A percentile compares a stretch with the other conserved stretches of the same genome.
These are phyloP conservation scores for Leptinotarsa lineolata DNA, from an alignment of 1,140 invertebrate species.

Conservation along the genomic window DNA sequence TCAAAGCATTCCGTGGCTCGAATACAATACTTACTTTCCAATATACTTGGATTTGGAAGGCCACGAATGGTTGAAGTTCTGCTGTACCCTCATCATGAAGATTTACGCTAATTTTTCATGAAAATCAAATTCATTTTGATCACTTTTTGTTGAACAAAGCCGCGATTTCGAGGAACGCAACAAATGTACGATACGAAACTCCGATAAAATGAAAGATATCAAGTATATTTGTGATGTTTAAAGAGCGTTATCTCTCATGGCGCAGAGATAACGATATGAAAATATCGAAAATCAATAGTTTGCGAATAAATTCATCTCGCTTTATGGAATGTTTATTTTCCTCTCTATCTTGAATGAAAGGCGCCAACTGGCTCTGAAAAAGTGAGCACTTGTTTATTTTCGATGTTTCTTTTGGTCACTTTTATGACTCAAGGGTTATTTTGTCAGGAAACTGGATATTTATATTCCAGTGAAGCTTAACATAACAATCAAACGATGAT, in stretches of 20 bases:
- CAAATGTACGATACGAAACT: neutral
- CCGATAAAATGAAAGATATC: neutral
- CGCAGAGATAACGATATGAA: constrained; percentile 2
- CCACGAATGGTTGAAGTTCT: neutral
- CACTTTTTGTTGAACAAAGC: neutral
- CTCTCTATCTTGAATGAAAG: neutral
- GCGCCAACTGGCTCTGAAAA: constrained; percentile 1
- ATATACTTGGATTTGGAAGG: constrained; percentile 5
- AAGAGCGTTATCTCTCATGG: neutral
- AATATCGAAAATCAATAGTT: constrained; percentile 3
- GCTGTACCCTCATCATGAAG: neutral
- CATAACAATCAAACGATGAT: too few relatives aligned
- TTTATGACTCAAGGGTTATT: neutral
- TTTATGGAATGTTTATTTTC: neutral
- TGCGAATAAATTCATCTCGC: neutral
- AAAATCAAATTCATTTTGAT: neutral
- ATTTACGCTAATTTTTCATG: neutral
- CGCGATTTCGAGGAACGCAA: constrained; percentile 4
- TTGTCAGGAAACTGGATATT: neutral
- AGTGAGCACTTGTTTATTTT: neutral
- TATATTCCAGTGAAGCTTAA: too few relatives aligned
- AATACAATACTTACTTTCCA: neutral
- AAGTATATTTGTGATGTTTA: neutral
- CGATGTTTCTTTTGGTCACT: neutral
- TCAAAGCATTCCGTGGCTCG: neutral